A percentile compares a stretch with the other conserved stretches of the same genome.
These are phyloP conservation scores for Acanthis flammea DNA, from an alignment of 2,797 vertebrate species.

Conservation along the genomic window DNA sequence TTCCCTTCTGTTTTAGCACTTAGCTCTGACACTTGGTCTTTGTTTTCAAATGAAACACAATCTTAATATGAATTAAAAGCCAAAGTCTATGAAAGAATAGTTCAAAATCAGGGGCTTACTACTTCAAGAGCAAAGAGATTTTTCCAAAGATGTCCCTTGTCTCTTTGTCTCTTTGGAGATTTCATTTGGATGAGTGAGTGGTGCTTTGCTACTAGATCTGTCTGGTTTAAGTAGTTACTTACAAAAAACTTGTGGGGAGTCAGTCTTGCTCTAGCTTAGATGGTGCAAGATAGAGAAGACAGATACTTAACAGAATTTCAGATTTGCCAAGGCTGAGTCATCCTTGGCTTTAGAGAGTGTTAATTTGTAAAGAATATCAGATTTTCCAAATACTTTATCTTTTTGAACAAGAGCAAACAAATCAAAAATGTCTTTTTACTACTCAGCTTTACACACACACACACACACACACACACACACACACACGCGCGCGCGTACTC, in stretches of 20 bases:
- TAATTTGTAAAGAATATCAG: neutral
- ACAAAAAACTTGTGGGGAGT: neutral
- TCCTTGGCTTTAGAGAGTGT: neutral
- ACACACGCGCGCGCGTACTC: fast-evolving
- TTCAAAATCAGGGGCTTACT: neutral
- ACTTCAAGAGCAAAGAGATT: neutral
- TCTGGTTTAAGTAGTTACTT: neutral
- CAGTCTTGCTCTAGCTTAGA: neutral
- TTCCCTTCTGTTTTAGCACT: neutral
- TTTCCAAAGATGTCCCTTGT: neutral
- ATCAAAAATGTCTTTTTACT: neutral
- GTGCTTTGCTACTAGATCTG: neutral
- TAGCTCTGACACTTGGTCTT: neutral
- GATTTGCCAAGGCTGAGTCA: neutral
- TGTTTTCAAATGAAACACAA: neutral
- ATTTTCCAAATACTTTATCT: neutral
- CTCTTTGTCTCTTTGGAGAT: neutral
- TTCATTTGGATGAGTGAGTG: neutral
- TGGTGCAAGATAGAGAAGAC: neutral
- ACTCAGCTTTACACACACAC: neutral
- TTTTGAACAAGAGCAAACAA: neutral
- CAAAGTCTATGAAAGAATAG: neutral
- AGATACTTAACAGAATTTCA: neutral
- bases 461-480: neutral
- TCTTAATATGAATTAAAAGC: neutral